phyloP scores from a whole-genome alignment of 2,113 vertebrate species.

The Promerops cafer region DNA sequence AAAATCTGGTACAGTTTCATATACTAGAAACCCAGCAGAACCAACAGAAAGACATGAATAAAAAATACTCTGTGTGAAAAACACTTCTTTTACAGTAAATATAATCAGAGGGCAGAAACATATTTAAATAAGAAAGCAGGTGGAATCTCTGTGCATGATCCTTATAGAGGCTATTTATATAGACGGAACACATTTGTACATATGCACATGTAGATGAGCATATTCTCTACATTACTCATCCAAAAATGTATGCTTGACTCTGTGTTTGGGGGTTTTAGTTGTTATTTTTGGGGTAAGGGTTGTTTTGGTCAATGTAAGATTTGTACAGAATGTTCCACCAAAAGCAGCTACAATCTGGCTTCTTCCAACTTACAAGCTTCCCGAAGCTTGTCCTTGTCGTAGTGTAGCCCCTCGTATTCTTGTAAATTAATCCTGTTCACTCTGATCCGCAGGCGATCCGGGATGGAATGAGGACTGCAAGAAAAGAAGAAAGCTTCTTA shows the following conservation, averaged over 20 bases:
- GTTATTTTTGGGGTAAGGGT: not conserved
- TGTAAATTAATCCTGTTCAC: constrained; percentile 93
- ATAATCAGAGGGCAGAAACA: not conserved
- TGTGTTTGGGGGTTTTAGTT: fast-evolving
- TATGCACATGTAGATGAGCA: not conserved
- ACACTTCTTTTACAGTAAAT: not conserved
- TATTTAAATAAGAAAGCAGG: not conserved
- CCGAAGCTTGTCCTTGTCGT: constrained; percentile 92
- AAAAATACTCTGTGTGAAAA: not conserved
- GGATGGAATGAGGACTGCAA: constrained; percentile 89
- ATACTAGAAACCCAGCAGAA: not conserved
- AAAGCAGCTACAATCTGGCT: not conserved
- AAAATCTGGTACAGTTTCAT: not conserved
- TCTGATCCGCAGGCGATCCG: constrained; percentile 90
- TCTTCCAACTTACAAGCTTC: constrained; percentile 88
- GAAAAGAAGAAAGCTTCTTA: constrained; percentile 55
- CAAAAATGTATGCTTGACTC: not conserved
- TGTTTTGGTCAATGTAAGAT: not conserved
- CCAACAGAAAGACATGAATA: not conserved
- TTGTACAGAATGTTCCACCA: not conserved
- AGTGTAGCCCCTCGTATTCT: constrained; percentile 93
- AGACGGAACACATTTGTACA: not conserved
- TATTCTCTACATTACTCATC: not conserved
- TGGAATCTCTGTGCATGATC: not conserved
- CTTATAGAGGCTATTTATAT: not conserved